A percentile compares a stretch with the other conserved stretches of the same genome.
Conservation (phyloP, 2,888 invertebrate genomes). For the Drosophila vallismaia region DNA sequence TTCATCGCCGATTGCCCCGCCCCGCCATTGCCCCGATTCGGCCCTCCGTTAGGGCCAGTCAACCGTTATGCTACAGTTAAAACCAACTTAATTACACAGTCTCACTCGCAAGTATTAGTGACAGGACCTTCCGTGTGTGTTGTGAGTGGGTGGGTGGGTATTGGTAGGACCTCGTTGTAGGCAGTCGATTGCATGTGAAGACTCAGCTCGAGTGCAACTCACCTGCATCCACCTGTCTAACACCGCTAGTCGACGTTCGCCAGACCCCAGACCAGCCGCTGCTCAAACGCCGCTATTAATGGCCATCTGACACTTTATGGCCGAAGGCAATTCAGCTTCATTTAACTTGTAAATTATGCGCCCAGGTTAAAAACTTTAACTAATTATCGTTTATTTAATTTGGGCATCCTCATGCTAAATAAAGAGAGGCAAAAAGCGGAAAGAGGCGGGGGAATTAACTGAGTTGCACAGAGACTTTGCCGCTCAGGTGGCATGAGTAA, state of each 20-base stretch:
- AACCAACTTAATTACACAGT: conserved; percentile 67
- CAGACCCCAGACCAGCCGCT: not conserved
- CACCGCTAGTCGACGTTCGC: conserved; percentile 11
- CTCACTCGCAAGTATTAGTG: conserved; percentile 17
- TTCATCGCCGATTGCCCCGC: not conserved
- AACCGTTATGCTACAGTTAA: conserved; percentile 46
- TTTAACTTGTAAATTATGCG: conserved; percentile 65
- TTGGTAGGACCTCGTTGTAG: conserved; percentile 17
- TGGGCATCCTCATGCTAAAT: conserved; percentile 31
- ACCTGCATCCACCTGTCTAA: conserved; percentile 34
- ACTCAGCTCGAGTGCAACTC: conserved; percentile 1
- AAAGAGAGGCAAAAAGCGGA: not conserved
- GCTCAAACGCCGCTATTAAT: conserved; percentile 29
- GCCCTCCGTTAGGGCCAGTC: conserved; percentile 29
- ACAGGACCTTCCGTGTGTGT: conserved; percentile 9
- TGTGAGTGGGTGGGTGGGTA: conserved; percentile 10
- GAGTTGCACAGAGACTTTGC: conserved; percentile 49
- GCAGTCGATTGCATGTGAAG: conserved; percentile 35
- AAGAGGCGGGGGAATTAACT: conserved; percentile 23
- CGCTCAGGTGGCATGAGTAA: conserved; percentile 66
- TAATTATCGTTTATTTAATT: conserved; percentile 78
- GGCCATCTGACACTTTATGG: conserved; percentile 33
- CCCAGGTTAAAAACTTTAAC: conserved; percentile 69
- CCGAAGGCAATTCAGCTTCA: conserved; percentile 59
- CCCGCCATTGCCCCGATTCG: conserved; percentile 1